phyloP scores from a whole-genome alignment of 1,140 invertebrate genomes.

The Leptopilina clavipes region DNA sequence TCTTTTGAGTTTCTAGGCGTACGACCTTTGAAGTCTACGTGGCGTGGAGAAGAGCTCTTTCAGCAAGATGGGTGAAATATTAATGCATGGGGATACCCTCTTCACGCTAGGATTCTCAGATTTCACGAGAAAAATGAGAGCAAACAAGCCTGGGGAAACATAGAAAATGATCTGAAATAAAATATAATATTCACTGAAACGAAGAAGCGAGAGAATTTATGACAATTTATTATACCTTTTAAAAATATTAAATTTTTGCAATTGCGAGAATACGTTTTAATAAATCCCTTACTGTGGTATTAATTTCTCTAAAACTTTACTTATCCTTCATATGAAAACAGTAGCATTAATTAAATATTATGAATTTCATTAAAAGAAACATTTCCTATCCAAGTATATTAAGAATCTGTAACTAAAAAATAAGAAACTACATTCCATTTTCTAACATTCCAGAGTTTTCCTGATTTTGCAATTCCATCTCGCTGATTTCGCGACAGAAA shows the following conservation, averaged over 20 bases:
- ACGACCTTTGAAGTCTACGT: constrained; percentile 32
- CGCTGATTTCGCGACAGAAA: neutral
- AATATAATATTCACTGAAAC: constrained; percentile 5
- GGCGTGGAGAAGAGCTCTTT: constrained; percentile 24
- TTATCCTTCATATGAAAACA: neutral
- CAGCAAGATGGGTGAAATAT: constrained; percentile 25
- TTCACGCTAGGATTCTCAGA: constrained; percentile 25
- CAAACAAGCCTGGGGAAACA: neutral
- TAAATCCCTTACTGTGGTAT: neutral
- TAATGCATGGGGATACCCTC: constrained; percentile 28
- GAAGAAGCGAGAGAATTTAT: neutral
- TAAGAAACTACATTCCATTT: too few species aligned
- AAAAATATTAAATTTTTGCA: neutral
- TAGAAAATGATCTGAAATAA: constrained; percentile 17
- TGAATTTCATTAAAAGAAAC: too few species aligned
- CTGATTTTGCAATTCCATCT: neutral
- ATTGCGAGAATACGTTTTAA: neutral
- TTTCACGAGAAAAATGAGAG: constrained; percentile 29
- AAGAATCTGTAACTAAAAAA: too few species aligned
- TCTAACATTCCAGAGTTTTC: neutral
- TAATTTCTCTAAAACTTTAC: neutral
- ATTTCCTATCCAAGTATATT: too few species aligned
- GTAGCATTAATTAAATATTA: too few species aligned
- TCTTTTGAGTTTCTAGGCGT: constrained; percentile 15
- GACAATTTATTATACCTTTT: neutral